A percentile compares a stretch with the other conserved stretches of the same genome.
Evolutionary conservation across 2,888 invertebrate species (phyloP).

Genomic region (Hirtodrosophila alboralis): DNA sequence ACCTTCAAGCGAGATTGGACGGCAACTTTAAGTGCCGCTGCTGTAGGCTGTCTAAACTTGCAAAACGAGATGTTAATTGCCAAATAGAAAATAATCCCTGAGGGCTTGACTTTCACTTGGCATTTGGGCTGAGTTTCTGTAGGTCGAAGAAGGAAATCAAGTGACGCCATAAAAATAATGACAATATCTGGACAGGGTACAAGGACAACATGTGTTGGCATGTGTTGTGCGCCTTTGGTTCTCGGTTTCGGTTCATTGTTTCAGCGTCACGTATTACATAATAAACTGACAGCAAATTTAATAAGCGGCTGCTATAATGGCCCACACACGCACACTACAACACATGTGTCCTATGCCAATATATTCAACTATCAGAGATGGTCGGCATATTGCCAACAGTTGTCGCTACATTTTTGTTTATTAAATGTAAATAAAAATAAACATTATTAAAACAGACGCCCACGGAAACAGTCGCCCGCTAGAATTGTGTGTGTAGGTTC

Average conservation of each 20-base stretch:
- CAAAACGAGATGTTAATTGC: slow-evolving; percentile 57
- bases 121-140: slow-evolving; percentile 10
- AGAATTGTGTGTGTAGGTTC: slow-evolving; percentile 15
- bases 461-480: slow-evolving; percentile 20
- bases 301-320: slow-evolving; percentile 56
- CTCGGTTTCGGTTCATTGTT: slow-evolving; percentile 51
- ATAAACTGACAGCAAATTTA: slow-evolving; percentile 76
- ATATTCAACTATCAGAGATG: slow-evolving; percentile 44
- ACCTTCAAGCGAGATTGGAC: background rate
- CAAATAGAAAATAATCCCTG: slow-evolving; percentile 11
- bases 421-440: slow-evolving; percentile 77
- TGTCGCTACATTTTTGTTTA: slow-evolving; percentile 69
- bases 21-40: slow-evolving; percentile 15
- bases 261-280: slow-evolving; percentile 72
- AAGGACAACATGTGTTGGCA: slow-evolving; percentile 46
- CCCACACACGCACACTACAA: slow-evolving; percentile 22
- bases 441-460: slow-evolving; percentile 71
- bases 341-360: slow-evolving; percentile 34
- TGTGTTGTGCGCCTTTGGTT: slow-evolving; percentile 25
- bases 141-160: slow-evolving; percentile 43
- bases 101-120: slow-evolving; percentile 10
- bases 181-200: slow-evolving; percentile 45
- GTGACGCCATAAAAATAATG: slow-evolving; percentile 59
- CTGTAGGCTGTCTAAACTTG: slow-evolving; percentile 9
- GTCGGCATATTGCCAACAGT: slow-evolving; percentile 70